Evolutionary conservation across 1,140 invertebrate species (phyloP), one percentile per base, ranked within the genome.

Genomic region (Agrilus planipennis): DNA sequence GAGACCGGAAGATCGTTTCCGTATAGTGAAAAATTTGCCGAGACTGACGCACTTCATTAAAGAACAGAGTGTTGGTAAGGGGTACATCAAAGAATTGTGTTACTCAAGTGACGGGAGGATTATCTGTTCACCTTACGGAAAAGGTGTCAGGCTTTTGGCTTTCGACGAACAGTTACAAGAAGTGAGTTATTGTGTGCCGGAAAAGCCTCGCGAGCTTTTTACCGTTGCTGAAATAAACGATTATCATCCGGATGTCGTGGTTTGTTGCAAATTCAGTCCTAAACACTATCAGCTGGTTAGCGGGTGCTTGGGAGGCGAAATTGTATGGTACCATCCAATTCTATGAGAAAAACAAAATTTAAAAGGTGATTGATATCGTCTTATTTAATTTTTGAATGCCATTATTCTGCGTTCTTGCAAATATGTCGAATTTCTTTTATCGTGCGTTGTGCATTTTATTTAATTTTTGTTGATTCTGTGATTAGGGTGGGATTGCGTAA

Each of bases 231-330:
- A 56, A 54, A 90, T 16, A 74, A 80, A 76, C 47, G 67, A 77
- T 35, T 77, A 78, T 49, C 89, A 93, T 55, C 66, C 73, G 16
- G 81, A 89, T 53, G 79, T 85, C 36, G 89, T 93, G n/a, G 76
- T 93, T 15, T 84, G 86, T 57, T 88, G 86, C 37, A 89, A 87
- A 64, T 94, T 93, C 61, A 90, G 83, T 37, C 89, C 89, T 0
- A 73, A 71, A 4, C 81, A 91, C 57, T 83, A 79, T 54, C 64
- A 89, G 42, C 69, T 92, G 4, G 89, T 90, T 2, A 88, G 86
- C 5, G 89, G 89, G 10, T 93, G 89, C 64, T 72, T 90, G 3
- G 75, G 77, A 35, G 89, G 90, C 2, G 79, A 83, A 54, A 81
- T 93, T 32, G 77, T 83, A 19, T 94, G 89, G 83, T 86, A 92